Percentiles rank a stretch among this genome's conserved stretches.
Evolutionary conservation across 2,888 invertebrate genomes (phyloP).

Genomic region (Spisula subtruncata): DNA sequence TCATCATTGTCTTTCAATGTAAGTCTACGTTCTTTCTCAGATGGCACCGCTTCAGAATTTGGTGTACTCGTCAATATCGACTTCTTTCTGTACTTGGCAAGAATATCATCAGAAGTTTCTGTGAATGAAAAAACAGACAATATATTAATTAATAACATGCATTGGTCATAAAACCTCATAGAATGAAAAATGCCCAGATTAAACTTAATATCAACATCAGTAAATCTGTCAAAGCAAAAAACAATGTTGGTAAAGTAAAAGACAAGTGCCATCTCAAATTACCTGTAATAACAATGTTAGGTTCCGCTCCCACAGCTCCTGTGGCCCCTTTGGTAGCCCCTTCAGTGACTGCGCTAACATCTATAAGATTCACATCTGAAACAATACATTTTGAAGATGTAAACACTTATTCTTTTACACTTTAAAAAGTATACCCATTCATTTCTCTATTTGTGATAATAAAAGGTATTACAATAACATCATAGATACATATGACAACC

Average conservation of each 20-base stretch:
- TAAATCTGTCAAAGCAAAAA: too few relatives aligned
- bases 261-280: background rate
- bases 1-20: constrained; percentile 78
- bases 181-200: too few relatives aligned
- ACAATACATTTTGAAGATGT: background rate
- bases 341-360: background rate
- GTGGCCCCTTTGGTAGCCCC: constrained; percentile 30
- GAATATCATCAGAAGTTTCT: constrained; percentile 96
- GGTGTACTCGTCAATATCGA: constrained; percentile 68
- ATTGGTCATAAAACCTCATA: too few relatives aligned
- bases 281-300: constrained; percentile 70
- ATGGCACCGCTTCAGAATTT: constrained; percentile 68
- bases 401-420: too few relatives aligned
- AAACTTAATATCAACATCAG: background rate
- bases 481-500: too few relatives aligned
- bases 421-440: too few relatives aligned
- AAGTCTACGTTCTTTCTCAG: constrained; percentile 84
- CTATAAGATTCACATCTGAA: constrained; percentile 11
- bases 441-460: too few relatives aligned
- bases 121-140: constrained; percentile 43
- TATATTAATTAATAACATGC: too few relatives aligned
- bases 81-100: constrained; percentile 95
- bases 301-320: constrained; percentile 50
- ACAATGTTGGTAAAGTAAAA: too few relatives aligned
- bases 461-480: too few relatives aligned